These are phyloP conservation scores for Meriones unguiculatus DNA, from an alignment of 2,113 vertebrate genomes.

Conservation along the genomic window DNA sequence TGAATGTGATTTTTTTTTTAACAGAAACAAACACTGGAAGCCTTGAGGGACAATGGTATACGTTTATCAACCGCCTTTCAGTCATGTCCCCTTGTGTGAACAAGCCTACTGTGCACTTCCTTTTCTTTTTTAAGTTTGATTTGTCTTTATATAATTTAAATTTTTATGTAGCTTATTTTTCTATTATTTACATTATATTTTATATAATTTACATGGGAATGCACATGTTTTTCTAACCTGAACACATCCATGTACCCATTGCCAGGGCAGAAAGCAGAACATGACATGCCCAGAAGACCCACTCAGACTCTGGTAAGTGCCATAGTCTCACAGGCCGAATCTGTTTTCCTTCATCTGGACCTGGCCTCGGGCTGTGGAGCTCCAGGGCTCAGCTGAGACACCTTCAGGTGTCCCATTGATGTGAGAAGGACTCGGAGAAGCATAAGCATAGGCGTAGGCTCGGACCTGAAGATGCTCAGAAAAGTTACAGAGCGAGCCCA, in stretches of 20 bases:
- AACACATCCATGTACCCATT: not conserved
- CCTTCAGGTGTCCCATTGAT: not conserved
- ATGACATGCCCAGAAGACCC: not conserved
- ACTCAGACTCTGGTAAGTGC: not conserved
- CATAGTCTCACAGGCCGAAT: not conserved
- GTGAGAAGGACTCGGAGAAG: not conserved
- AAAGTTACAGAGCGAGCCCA: not conserved
- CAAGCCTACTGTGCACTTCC: slow-evolving; percentile 35
- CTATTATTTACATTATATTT: too few relatives aligned
- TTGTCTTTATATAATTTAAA: too few relatives aligned
- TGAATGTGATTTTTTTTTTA: slow-evolving; percentile 5
- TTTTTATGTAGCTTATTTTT: too few relatives aligned
- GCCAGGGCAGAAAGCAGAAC: not conserved
- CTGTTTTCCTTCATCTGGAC: slow-evolving; percentile 7
- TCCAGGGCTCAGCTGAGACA: not conserved
- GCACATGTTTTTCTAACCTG: slow-evolving; percentile 9
- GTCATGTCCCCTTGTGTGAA: not conserved
- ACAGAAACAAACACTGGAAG: slow-evolving; percentile 10
- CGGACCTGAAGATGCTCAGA: not conserved
- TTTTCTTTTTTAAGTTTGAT: slow-evolving; percentile 16
- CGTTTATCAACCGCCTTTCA: not conserved
- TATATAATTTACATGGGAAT: slow-evolving; percentile 33
- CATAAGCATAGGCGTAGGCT: not conserved
- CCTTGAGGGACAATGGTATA: not conserved
- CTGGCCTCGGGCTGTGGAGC: not conserved